phyloP scores from a whole-genome alignment of 2,888 invertebrate species.

The Hirtodrosophila confusa region DNA sequence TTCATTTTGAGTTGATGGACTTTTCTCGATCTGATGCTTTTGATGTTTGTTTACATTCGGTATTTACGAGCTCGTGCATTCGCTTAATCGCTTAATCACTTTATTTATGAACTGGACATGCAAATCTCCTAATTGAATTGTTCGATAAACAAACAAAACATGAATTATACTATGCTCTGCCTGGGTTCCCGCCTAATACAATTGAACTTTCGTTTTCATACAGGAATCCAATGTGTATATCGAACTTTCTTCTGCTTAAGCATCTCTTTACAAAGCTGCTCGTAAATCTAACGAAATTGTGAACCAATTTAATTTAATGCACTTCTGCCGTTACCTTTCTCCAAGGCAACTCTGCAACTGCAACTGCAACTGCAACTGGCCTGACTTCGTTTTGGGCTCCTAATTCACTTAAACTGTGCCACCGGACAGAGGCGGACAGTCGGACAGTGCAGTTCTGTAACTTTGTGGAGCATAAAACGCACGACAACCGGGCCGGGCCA shows the following conservation, averaged over 20 bases:
- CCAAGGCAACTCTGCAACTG: constrained; percentile 15
- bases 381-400: constrained; percentile 73
- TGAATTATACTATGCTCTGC: constrained; percentile 25
- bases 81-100: constrained; percentile 37
- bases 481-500: constrained; percentile 47
- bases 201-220: constrained; percentile 55
- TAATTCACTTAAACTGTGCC: constrained; percentile 70
- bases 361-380: constrained; percentile 40
- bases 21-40: constrained; percentile 38
- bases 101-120: constrained; percentile 61
- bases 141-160: constrained; percentile 38
- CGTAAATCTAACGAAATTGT: constrained; percentile 17
- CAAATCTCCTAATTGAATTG: constrained; percentile 64
- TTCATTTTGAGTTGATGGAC: constrained; percentile 50
- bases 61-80: constrained; percentile 22
- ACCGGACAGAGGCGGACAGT: constrained; percentile 52
- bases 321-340: constrained; percentile 37
- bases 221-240: constrained; percentile 41
- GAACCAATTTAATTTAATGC: constrained; percentile 16
- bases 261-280: constrained; percentile 23
- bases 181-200: constrained; percentile 20
- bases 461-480: constrained; percentile 77
- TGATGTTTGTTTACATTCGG: constrained; percentile 46
- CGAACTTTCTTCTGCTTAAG: constrained; percentile 47
- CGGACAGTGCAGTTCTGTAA: constrained; percentile 41